Evolutionary conservation across 2,113 vertebrate species (phyloP), one percentile per base, ranked within the genome.

Genomic region (Podilymbus podiceps): DNA sequence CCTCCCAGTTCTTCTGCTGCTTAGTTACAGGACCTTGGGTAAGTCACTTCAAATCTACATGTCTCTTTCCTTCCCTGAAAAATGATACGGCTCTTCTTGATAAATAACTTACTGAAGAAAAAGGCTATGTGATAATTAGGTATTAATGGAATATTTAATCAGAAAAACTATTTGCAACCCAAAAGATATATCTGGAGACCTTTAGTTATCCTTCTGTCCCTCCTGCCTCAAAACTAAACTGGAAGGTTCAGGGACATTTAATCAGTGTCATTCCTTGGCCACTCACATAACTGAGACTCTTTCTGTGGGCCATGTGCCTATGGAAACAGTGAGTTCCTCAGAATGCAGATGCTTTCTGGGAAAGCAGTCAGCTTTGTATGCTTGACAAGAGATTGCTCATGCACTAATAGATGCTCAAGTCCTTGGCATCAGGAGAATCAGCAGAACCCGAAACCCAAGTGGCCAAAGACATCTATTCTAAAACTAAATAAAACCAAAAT

Each of bases 321-420:
- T 46, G 73, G 59, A 50, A 90, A 55, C 44, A 85, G 8, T 28
- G 22, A 85, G 42, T 64, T 95, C 67, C 79, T 74, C 52, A 60
- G 64, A 93, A 71, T 88, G 35, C 74, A 58, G 49, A 42, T 91
- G 60, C 75, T 95, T 18, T 93, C 90, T 63, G 94, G 85, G 86
- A 95, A 95, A 78, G 60, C 88, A 72, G 2, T 88, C 76, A 62
- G 85, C 47, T 94, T 90, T 85, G 50, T 74, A 49, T 82, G 71
- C 69, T 62, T 88, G 49, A 31, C 53, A 64, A 38, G 20, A 77
- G 55, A 52, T 60, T 2, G 28, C 44, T 89, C 18, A 49, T 38
- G 38, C 74, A 24, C 77, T 86, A 49, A 66, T 42, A 75, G 77
- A 53, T 53, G 14, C 64, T 92, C 56, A 77, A 88, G 93, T 90